A percentile compares a stretch with the other conserved stretches of the same genome.
phyloP scores from a whole-genome alignment of 1,140 invertebrate genomes.

The Sycophaga agraensis region DNA sequence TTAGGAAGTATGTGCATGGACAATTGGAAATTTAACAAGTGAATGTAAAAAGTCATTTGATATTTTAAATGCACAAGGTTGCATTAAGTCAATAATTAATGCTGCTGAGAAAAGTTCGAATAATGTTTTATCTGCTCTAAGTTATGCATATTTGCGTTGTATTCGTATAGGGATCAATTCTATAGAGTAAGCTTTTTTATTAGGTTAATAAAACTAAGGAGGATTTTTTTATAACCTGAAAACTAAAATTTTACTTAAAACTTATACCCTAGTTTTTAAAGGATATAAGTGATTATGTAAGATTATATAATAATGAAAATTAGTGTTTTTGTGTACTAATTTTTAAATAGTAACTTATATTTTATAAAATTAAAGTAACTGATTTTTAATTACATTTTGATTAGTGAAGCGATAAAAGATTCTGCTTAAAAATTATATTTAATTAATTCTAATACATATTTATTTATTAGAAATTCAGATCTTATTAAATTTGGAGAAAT shows the following conservation, averaged over 20 bases:
- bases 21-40: slow-evolving; percentile 48
- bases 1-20: slow-evolving; percentile 51
- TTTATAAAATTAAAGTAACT: too few species aligned
- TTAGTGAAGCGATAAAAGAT: too few species aligned
- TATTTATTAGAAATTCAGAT: slow-evolving; percentile 38
- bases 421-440: too few species aligned
- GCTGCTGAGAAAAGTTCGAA: slow-evolving; percentile 40
- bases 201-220: too few species aligned
- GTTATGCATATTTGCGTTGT: slow-evolving; percentile 44
- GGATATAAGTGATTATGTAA: too few species aligned
- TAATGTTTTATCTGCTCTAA: slow-evolving; percentile 37
- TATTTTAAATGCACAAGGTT: slow-evolving; percentile 45
- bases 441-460: background rate
- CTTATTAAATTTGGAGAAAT: slow-evolving; percentile 34
- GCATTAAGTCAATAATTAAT: slow-evolving; percentile 41
- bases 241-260: too few species aligned
- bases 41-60: slow-evolving; percentile 40
- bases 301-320: too few species aligned
- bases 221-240: too few species aligned
- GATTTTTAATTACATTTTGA: too few species aligned
- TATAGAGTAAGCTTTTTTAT: slow-evolving; percentile 39
- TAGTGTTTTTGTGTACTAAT: background rate
- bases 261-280: too few species aligned
- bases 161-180: slow-evolving; percentile 34
- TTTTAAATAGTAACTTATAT: background rate